These are phyloP conservation scores for Heterodera schachtii DNA, from an alignment of 1,140 invertebrate genomes.

Conservation along the genomic window DNA sequence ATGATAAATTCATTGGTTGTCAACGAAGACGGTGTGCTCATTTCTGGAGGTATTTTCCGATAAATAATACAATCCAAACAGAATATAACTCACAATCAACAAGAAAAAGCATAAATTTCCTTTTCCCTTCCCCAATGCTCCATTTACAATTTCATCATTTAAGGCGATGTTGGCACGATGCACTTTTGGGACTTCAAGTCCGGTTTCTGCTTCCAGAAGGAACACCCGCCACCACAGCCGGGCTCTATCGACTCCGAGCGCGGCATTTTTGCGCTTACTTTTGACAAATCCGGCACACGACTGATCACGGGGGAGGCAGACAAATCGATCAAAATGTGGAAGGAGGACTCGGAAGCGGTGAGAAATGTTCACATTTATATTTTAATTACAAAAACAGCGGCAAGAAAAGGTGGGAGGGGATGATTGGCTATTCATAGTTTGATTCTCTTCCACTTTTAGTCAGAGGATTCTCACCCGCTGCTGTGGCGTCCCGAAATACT, in stretches of 20 bases:
- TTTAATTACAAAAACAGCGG: no score
- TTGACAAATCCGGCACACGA: constrained; percentile 87
- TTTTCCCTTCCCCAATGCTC: no score
- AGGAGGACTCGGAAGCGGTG: constrained; percentile 90
- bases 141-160: background rate
- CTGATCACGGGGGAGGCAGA: constrained; percentile 96
- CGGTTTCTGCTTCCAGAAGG: constrained; percentile 93
- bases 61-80: no score
- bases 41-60: constrained; percentile 79
- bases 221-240: constrained; percentile 80
- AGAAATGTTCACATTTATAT: constrained; percentile 47
- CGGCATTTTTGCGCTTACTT: constrained; percentile 91
- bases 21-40: constrained; percentile 89
- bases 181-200: constrained; percentile 98
- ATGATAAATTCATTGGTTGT: constrained; percentile 94
- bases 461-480: constrained; percentile 92
- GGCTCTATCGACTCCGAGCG: constrained; percentile 99
- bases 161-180: constrained; percentile 91
- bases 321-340: constrained; percentile 99
- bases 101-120: no score
- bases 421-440: constrained; percentile 11
- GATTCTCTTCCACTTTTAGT: constrained; percentile 70
- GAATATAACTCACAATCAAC: no score
- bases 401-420: no score
- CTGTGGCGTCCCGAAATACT: constrained; percentile 94